Conservation (phyloP, 2,113 vertebrate species). For the Galeopterus variegatus region DNA sequence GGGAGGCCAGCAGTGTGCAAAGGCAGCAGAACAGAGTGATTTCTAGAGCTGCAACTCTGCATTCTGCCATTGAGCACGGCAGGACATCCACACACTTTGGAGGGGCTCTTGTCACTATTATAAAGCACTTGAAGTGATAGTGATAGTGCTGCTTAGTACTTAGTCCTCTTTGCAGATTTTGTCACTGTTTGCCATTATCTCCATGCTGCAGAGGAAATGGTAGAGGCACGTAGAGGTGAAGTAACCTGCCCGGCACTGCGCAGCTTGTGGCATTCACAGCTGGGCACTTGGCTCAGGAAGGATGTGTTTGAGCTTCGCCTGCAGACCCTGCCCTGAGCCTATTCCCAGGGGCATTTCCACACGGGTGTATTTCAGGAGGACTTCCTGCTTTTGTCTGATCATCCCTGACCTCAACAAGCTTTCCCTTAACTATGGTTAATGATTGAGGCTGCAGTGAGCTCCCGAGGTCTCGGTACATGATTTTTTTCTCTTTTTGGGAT, state of each 20-base stretch:
- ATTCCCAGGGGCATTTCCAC: background rate
- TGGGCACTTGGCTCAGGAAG: background rate
- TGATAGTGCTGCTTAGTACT: background rate
- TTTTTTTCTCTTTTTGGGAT: background rate
- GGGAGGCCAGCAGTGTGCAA: background rate
- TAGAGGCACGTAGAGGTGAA: too few relatives aligned
- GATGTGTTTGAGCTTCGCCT: background rate
- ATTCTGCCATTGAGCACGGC: background rate
- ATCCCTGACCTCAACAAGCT: background rate
- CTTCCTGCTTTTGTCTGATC: background rate
- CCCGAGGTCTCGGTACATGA: background rate
- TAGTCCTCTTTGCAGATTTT: too few relatives aligned
- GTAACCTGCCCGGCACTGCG: rapidly evolving
- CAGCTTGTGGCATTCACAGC: background rate
- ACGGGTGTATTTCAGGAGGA: rapidly evolving
- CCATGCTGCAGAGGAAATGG: background rate
- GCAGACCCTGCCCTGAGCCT: background rate
- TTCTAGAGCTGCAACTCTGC: background rate
- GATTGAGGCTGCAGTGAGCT: rapidly evolving
- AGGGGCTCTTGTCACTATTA: background rate
- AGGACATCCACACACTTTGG: rapidly evolving
- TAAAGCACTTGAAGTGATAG: background rate
- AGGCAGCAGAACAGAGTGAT: background rate
- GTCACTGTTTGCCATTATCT: too few relatives aligned
- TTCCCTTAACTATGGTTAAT: too few relatives aligned